These are phyloP conservation scores for Andinoacara biseriatus DNA, from an alignment of 2,113 vertebrate genomes.

Conservation along the genomic window DNA sequence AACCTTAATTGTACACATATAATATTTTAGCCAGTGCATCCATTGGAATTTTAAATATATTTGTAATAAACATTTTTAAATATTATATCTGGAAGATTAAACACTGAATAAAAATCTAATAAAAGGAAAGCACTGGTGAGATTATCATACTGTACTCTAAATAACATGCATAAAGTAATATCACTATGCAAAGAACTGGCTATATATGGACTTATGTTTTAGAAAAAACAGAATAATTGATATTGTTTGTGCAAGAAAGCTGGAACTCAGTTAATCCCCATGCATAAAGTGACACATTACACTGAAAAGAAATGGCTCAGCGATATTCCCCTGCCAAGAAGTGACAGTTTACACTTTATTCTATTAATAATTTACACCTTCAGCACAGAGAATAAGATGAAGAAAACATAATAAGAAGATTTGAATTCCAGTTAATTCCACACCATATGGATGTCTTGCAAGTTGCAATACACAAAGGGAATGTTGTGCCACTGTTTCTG, in stretches of 20 bases:
- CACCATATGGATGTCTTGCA: slow-evolving; percentile 37
- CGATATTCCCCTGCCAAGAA: slow-evolving; percentile 24
- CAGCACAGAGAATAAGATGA: slow-evolving; percentile 3
- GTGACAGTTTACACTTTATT: slow-evolving; percentile 14
- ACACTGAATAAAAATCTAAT: neutral
- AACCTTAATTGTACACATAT: too few relatives aligned
- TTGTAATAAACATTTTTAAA: too few relatives aligned
- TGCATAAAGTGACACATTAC: slow-evolving; percentile 21
- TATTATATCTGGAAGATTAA: too few relatives aligned
- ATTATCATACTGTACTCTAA: slow-evolving; percentile 2
- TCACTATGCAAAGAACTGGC: neutral
- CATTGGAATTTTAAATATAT: too few relatives aligned
- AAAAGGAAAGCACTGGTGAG: neutral
- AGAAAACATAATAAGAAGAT: neutral
- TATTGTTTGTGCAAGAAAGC: slow-evolving; percentile 32
- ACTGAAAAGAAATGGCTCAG: slow-evolving; percentile 25
- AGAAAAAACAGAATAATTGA: slow-evolving; percentile 30
- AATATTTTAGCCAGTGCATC: too few relatives aligned
- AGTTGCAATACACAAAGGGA: neutral
- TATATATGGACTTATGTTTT: slow-evolving; percentile 23
- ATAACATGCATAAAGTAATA: slow-evolving; percentile 13
- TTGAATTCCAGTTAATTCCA: slow-evolving; percentile 39
- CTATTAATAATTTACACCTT: slow-evolving; percentile 45
- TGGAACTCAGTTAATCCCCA: slow-evolving; percentile 29
- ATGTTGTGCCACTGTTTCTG: neutral